Evolutionary conservation across 2,797 vertebrate species (phyloP), one percentile per base, ranked within the genome.

Genomic region (Lepus townsendii): DNA sequence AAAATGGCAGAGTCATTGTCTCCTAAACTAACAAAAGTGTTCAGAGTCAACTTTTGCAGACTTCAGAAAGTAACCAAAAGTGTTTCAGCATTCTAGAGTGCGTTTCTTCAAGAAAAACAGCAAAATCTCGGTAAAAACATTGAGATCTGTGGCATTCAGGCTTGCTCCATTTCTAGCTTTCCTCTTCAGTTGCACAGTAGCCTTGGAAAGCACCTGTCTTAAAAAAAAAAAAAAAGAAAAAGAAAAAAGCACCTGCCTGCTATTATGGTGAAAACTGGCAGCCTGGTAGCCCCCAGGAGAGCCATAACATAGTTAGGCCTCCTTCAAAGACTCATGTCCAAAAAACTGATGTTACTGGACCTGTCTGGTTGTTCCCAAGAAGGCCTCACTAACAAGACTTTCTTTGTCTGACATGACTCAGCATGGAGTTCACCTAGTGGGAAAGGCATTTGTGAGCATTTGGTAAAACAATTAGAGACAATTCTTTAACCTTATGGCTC

Each of bases 41-140:
- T 63, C 38, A 80, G 54, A 71, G 69, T 57, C 19, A 72, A 52
- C 57, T 62, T 72, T 91, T 52, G 86, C 14, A 27, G n/a, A 91
- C 60, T 50, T 87, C 54, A 50, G 8, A 12, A 38, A 77, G 66
- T 77, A 71, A 87, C 7, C n/a, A 22, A 77, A 87, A 72, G 66
- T 8, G 32, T 78, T 91, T 22, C 50, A 83, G 83, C 52, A 91
- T 83, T 32, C 47, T 52, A 17, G 38, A n/a, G 26, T 83, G 63
- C 66, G 57, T 66, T 93, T 82, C 54, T 27, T 91, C 9, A 52
- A 76, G 71, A 91, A 60, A 93, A 86, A 71, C n/a, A 24, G 10
- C 17, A 30, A 54, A 57, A 5, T 87, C 27, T 87, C 19, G 19
- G 54, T 77, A 83, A 83, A 92, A 86, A 57, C 16, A 20, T 22